Evolutionary conservation across 2,797 vertebrate species (phyloP), one percentile per base, ranked within the genome.

Genomic region (Parotocinclus haroldoi): DNA sequence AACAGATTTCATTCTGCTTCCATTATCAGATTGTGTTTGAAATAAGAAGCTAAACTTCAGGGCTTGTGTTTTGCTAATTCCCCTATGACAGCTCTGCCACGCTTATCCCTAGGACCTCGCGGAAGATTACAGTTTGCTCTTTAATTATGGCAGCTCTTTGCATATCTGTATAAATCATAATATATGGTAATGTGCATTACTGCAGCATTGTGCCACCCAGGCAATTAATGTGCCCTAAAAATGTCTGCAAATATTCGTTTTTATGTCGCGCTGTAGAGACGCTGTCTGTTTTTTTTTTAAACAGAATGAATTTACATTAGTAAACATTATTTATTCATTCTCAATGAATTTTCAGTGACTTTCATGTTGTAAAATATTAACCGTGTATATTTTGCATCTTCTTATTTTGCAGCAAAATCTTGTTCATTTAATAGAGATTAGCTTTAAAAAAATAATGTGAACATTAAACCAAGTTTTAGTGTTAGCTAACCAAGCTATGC

Each of bases 101-200:
- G 55, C 72, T 71, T 49, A 51, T 66, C 52, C 61, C 57, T 61
- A 67, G 71, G 48, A 73, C 58, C 61, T 69, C 17, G 51, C 52
- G 61, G 67, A 85, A 89, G 86, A 89, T 89, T 86, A 89, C 81
- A 80, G 84, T 84, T 86, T 85, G 66, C 84, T 85, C 86, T 83
- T 87, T 89, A 92, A 92, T 91, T 91, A 90, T 90, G 80, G 84
- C 80, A 27, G 84, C 78, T 82, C 86, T 91, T 90, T 89, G 86
- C 87, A 90, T 90, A 87, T 83, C 84, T 81, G 85, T 80, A 81
- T 82, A 87, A 87, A 86, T 91, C 86, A 89, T 90, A 89, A 90
- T 89, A 87, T 87, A 91, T 90, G 89, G 79, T 89, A 91, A 91
- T 91, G 81, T 89, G 65, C 76, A 85, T 89, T 89, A 89, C 85